Evolutionary conservation across 23 tunicate genomes (phyloP).

Genomic region (Oikopleura albicans): DNA sequence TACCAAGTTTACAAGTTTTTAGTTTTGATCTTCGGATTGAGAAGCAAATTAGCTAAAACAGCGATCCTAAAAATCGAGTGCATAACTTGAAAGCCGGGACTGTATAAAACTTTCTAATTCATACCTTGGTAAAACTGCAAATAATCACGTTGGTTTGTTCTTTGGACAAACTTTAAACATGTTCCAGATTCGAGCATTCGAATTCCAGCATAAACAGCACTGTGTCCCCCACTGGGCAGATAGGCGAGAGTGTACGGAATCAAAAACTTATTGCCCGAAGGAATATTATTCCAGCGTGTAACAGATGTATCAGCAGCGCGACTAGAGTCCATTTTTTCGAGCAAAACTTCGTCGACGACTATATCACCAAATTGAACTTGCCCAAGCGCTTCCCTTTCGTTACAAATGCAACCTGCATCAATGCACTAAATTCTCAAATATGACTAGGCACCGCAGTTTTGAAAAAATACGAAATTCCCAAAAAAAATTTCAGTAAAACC

Average conservation of each 20-base stretch:
- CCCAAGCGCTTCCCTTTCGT: background rate
- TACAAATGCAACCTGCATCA: background rate
- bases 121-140: background rate
- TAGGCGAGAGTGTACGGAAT: background rate
- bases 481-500: no score
- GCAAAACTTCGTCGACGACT: background rate
- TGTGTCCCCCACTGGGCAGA: background rate
- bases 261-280: background rate
- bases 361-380: conserved; percentile 8
- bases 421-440: background rate
- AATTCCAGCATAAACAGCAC: background rate
- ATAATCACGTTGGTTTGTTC: conserved; percentile 29
- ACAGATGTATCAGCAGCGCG: background rate
- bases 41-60: no score
- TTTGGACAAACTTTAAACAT: conserved; percentile 23
- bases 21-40: no score
- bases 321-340: background rate
- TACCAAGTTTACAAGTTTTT: no score
- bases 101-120: no score
- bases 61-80: no score
- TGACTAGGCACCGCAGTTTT: no score
- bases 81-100: no score
- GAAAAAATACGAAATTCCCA: no score
- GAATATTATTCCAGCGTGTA: conserved; percentile 22
- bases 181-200: conserved; percentile 18